Conservation (phyloP, 2,797 vertebrate species). For the Alexandromys oeconomus region DNA sequence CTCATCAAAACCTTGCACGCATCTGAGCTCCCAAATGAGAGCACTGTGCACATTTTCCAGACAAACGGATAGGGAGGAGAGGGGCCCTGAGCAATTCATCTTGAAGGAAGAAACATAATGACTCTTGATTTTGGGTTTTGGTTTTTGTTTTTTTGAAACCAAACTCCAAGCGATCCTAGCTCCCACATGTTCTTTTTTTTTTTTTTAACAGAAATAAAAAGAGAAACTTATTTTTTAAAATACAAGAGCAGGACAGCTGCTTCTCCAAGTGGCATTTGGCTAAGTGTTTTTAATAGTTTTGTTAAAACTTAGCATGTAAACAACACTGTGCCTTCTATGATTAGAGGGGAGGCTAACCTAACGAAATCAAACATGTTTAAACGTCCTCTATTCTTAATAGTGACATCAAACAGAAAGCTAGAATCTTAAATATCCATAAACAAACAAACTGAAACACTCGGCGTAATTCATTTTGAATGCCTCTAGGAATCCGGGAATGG, state of each 20-base stretch:
- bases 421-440: constrained; percentile 1
- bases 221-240: constrained; percentile 40
- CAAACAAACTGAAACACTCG: neutral
- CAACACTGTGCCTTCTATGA: neutral
- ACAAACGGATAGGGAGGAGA: neutral
- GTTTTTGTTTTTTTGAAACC: neutral
- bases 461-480: constrained; percentile 35
- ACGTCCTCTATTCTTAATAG: constrained; percentile 51
- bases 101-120: constrained; percentile 16
- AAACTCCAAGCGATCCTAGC: constrained; percentile 26
- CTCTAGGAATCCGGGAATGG: constrained; percentile 29
- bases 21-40: neutral
- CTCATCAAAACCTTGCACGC: neutral
- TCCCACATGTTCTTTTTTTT: neutral
- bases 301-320: constrained; percentile 57
- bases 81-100: neutral
- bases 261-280: neutral
- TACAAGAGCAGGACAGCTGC: neutral
- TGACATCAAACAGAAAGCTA: constrained; percentile 39
- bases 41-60: neutral
- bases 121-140: constrained; percentile 10
- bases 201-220: constrained; percentile 36
- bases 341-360: constrained; percentile 47
- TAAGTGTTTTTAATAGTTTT: constrained; percentile 20
- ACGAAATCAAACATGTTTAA: constrained; percentile 60